A percentile compares a stretch with the other conserved stretches of the same genome.
These are phyloP conservation scores for Carlito syrichta DNA, from an alignment of 2,113 vertebrate genomes.

Conservation along the genomic window DNA sequence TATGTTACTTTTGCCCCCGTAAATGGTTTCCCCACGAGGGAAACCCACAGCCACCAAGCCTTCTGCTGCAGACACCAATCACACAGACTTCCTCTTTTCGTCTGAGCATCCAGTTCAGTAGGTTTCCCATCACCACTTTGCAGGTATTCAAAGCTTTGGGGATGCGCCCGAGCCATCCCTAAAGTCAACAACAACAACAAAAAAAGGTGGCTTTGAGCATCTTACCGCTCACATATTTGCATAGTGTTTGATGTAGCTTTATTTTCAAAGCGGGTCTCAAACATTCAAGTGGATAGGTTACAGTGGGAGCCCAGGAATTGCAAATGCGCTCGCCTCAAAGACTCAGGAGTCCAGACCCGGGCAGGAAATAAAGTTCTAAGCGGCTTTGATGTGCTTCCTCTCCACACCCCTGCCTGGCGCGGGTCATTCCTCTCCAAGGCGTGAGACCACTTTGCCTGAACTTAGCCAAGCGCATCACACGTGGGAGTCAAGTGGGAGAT, in stretches of 20 bases:
- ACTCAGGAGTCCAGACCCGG: background rate
- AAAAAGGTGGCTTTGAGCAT: conserved; percentile 32
- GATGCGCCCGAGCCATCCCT: background rate
- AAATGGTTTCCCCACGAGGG: background rate
- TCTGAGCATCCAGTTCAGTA: background rate
- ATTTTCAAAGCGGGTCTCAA: conserved; percentile 63
- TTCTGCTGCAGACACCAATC: background rate
- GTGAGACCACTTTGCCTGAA: conserved; percentile 56
- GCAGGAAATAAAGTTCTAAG: conserved; percentile 75
- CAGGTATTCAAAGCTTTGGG: conserved; percentile 22
- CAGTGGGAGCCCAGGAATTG: conserved; percentile 33
- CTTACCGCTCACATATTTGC: conserved; percentile 44
- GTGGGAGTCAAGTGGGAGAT: conserved; percentile 44
- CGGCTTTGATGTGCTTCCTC: conserved; percentile 60
- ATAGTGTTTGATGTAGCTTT: conserved; percentile 45
- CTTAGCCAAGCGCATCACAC: conserved; percentile 38
- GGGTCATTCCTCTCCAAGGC: conserved; percentile 41
- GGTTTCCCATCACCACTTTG: conserved; percentile 19
- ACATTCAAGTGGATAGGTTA: background rate
- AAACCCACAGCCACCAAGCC: background rate
- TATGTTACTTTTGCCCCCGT: background rate
- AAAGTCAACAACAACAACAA: conserved; percentile 10
- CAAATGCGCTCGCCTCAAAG: conserved; percentile 43
- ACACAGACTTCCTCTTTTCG: background rate
- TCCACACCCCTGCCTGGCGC: conserved; percentile 49